Evolutionary conservation across 2,113 vertebrate genomes (phyloP).

Genomic region (Lutjanus erythropterus): DNA sequence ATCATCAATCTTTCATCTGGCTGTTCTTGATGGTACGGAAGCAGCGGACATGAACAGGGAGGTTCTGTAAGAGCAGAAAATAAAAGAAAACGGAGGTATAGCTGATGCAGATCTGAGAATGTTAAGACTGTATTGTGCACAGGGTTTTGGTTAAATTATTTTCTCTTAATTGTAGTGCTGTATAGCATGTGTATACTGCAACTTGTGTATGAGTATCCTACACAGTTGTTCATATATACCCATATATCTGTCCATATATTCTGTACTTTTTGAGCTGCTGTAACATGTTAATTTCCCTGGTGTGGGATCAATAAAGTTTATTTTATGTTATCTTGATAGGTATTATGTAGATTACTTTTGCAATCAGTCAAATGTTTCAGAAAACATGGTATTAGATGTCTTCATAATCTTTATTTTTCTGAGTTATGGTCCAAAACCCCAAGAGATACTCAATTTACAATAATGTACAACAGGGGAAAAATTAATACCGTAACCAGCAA

Average conservation of each 20-base stretch:
- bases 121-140: background rate
- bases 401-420: background rate
- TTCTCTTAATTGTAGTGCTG: no score
- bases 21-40: background rate
- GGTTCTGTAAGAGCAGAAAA: background rate
- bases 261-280: no score
- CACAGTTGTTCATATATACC: no score
- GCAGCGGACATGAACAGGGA: background rate
- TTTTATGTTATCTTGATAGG: no score
- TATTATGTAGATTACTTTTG: background rate
- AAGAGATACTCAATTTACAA: background rate
- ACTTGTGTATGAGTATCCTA: no score
- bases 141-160: background rate
- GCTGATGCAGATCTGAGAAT: background rate
- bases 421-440: background rate
- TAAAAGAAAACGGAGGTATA: background rate
- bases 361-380: background rate
- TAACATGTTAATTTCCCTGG: no score
- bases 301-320: no score
- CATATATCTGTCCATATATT: no score
- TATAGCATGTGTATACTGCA: no score
- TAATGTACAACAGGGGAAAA: background rate
- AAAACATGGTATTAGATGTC: no score
- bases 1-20: conserved; percentile 13
- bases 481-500: background rate